Evolutionary conservation across 2,888 invertebrate species (phyloP), one percentile per base, ranked within the genome.

Genomic region (Melanostoma mellinum): DNA sequence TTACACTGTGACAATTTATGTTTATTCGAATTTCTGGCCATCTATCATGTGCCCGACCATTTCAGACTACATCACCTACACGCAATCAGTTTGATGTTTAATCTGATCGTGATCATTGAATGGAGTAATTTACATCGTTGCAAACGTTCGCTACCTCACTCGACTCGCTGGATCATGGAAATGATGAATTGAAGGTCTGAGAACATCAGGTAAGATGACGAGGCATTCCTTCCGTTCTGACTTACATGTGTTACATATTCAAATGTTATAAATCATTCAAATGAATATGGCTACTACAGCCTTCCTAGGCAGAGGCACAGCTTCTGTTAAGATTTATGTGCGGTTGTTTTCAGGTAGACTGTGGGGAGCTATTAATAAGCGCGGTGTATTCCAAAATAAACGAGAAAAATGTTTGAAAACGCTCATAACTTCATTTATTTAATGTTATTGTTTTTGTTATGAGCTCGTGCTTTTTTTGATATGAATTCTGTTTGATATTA

Each of bases 131-230:
- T 55, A 30, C 32, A 50, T 42, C 48, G 58, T 55, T 58, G 72
- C 61, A 69, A 74, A 35, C 33, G 20, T 32, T 53, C 20, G 46
- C 42, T 3, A 44, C 58, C 5, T 58, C 40, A 20, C 30, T 55
- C n/a, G 9, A 1, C 35, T 9, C 35, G 58, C 44, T 44, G 58
- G 40, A 44, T 60, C 35, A 52, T 68, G 52, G 42, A 75, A 75
- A 53, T 75, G 68, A 60, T 48, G 48, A 52, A 75, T 60, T 79
- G 79, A 73, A 74, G 79, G 65, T 63, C 65, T 67, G 46, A 60
- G 52, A 68, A 42, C 60, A 56, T 33, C 61, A 56, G 60, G 69
- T 60, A 76, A 71, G 36, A 5, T 60, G 58, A 60, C 60, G 32
- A 73, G 53, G 52, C 63, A 35, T 56, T 33, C 46, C 56, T 55